Percentiles rank a stretch among this genome's conserved stretches.
Conservation (phyloP, 1,140 invertebrate genomes). For the Drosophila nebulosa region DNA sequence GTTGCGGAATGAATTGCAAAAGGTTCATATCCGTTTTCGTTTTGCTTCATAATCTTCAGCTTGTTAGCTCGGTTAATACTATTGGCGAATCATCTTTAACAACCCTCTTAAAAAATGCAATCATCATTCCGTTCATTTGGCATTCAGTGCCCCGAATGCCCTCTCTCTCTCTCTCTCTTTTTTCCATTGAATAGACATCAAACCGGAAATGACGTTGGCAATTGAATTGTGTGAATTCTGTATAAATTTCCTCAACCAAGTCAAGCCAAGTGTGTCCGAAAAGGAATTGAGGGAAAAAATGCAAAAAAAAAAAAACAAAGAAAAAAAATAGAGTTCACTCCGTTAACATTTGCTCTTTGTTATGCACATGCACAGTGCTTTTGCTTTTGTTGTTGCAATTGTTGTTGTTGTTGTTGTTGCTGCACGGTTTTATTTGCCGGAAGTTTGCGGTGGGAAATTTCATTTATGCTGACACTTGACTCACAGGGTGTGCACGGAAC, state of each 20-base stretch:
- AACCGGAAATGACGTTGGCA: conserved; percentile 65
- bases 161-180: background rate
- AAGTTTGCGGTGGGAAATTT: conserved; percentile 78
- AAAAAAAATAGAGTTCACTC: conserved; percentile 61
- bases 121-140: background rate
- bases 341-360: conserved; percentile 45
- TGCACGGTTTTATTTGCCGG: conserved; percentile 43
- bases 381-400: conserved; percentile 45
- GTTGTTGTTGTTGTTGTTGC: background rate
- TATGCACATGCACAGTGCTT: conserved; percentile 49
- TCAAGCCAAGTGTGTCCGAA: conserved; percentile 50
- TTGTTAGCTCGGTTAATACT: background rate
- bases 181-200: conserved; percentile 1
- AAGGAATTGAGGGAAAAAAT: conserved; percentile 5
- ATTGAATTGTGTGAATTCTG: conserved; percentile 61
- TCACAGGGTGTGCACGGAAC: conserved; percentile 37
- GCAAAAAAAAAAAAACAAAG: conserved; percentile 30
- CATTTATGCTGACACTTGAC: conserved; percentile 79
- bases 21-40: background rate
- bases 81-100: background rate
- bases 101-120: background rate
- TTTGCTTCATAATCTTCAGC: background rate
- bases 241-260: conserved; percentile 42
- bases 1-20: background rate
- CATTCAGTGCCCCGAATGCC: background rate